Percentiles rank a stretch among this genome's conserved stretches.
Evolutionary conservation across 2,797 vertebrate genomes (phyloP).

Genomic region (Manis crassicaudata): DNA sequence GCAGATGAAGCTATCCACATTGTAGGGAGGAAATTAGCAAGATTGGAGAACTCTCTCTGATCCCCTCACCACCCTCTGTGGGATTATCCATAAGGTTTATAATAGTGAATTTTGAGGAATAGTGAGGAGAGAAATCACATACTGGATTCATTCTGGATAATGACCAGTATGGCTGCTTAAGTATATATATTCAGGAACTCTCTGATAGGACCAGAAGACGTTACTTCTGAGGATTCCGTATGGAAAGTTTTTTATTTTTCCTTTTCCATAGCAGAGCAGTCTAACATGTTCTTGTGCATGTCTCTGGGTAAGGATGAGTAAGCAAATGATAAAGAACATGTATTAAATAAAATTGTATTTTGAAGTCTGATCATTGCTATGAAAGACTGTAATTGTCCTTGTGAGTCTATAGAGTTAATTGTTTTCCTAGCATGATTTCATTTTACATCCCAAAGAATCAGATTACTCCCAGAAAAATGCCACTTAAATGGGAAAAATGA

Average conservation of each 20-base stretch:
- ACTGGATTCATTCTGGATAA: constrained; percentile 19
- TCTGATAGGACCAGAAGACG: neutral
- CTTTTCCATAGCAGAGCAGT: neutral
- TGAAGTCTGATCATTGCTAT: neutral
- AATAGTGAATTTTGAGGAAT: neutral
- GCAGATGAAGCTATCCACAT: neutral
- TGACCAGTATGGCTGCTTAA: neutral
- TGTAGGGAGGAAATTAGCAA: neutral
- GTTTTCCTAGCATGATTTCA: constrained; percentile 59
- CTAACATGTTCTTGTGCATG: neutral
- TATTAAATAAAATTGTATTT: neutral
- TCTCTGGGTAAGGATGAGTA: neutral
- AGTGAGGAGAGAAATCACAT: neutral
- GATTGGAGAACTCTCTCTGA: neutral
- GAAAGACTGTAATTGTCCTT: constrained; percentile 30
- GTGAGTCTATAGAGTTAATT: constrained; percentile 64
- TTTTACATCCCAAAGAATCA: constrained; percentile 71
- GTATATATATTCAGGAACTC: neutral
- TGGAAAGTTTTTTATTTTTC: neutral
- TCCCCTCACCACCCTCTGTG: neutral
- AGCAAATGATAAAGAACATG: neutral
- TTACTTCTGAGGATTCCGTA: neutral
- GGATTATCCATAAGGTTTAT: neutral
- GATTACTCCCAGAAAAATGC: constrained; percentile 68
- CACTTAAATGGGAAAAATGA: constrained; percentile 71